Conservation (phyloP, 2,797 vertebrate species). For the Gymnoscopelus microlampas region DNA sequence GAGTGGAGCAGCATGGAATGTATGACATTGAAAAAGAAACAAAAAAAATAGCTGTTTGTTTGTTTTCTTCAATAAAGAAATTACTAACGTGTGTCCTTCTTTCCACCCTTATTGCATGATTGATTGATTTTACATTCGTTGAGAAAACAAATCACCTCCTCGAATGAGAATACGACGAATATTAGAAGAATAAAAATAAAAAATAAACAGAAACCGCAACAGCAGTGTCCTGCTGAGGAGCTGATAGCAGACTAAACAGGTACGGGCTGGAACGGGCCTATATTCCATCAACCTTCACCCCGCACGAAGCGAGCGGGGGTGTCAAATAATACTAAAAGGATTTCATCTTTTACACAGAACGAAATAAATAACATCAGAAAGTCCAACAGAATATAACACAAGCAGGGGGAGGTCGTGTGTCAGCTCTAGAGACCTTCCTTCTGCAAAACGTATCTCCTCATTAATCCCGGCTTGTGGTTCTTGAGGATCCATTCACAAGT, state of each 20-base stretch:
- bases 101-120: conserved; percentile 91
- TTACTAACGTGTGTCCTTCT: conserved; percentile 75
- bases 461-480: conserved; percentile 85
- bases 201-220: conserved; percentile 41
- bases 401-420: conserved; percentile 83
- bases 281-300: conserved; percentile 84
- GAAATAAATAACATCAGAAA: conserved; percentile 96
- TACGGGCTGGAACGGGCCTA: conserved; percentile 50
- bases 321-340: conserved; percentile 94
- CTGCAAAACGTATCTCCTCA: conserved; percentile 73
- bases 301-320: conserved; percentile 84
- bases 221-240: conserved; percentile 31
- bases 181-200: neutral
- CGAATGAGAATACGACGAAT: conserved; percentile 37
- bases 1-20: conserved; percentile 98
- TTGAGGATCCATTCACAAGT: conserved; percentile 88
- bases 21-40: conserved; percentile 86
- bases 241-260: conserved; percentile 46
- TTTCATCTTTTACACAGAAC: conserved; percentile 85
- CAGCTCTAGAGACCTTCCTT: conserved; percentile 81
- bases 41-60: conserved; percentile 70
- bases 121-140: conserved; percentile 83
- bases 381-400: conserved; percentile 87
- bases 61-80: conserved; percentile 78
- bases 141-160: conserved; percentile 69